Conservation (phyloP, 35 echinoderm and acorn worm species). For the Chiridota heheva region DNA sequence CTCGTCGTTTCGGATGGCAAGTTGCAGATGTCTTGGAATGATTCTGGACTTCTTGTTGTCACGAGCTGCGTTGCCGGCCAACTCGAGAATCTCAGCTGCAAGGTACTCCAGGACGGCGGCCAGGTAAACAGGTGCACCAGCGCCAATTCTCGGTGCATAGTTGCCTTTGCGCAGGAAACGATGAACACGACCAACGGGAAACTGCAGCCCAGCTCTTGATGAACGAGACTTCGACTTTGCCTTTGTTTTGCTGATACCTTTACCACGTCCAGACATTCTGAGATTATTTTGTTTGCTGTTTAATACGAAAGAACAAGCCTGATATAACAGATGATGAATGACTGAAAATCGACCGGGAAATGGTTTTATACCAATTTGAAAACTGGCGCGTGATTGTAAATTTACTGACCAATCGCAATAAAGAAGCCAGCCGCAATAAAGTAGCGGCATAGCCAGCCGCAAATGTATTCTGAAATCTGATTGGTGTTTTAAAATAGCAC, state of each 20-base stretch:
- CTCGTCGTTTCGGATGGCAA: slow-evolving; percentile 90
- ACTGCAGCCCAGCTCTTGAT: slow-evolving; percentile 61
- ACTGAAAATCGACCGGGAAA: neutral
- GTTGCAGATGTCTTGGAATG: slow-evolving; percentile 77
- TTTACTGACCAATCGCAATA: slow-evolving; percentile 10
- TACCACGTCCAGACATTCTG: slow-evolving; percentile 76
- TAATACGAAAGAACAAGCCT: neutral
- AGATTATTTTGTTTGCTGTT: neutral
- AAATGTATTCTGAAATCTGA: too few species aligned
- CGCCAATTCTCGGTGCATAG: slow-evolving; percentile 48
- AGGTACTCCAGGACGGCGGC: slow-evolving; percentile 86
- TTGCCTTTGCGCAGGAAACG: slow-evolving; percentile 71
- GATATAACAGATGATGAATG: neutral
- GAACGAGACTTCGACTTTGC: slow-evolving; percentile 56
- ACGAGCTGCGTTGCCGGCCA: slow-evolving; percentile 85
- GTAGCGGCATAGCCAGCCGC: too few species aligned
- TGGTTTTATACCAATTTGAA: neutral
- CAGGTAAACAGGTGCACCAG: slow-evolving; percentile 73
- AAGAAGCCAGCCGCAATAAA: too few species aligned
- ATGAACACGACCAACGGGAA: slow-evolving; percentile 53
- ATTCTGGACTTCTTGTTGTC: slow-evolving; percentile 93
- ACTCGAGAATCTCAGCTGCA: slow-evolving; percentile 78
- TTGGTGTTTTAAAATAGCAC: too few species aligned
- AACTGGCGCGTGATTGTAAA: slow-evolving; percentile 12
- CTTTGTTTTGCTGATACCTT: slow-evolving; percentile 29